Evolutionary conservation across 2,888 invertebrate genomes (phyloP).

Genomic region (Aproaerema taeniolella): DNA sequence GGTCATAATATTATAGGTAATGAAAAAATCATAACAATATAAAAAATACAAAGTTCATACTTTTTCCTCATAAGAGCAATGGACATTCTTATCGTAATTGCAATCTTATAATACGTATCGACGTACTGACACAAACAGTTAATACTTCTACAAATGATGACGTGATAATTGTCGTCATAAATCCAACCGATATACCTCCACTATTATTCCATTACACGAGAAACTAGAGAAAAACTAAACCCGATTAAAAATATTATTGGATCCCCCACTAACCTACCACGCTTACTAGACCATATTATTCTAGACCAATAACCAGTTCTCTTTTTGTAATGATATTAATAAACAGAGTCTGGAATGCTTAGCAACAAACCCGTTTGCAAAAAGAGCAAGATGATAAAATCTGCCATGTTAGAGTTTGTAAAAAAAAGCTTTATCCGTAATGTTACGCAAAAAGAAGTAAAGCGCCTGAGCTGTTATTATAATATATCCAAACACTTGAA

Average conservation of each 20-base stretch:
- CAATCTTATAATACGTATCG: too few relatives aligned
- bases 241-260: conserved; percentile 3
- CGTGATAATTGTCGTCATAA: conserved; percentile 11
- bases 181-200: conserved; percentile 9
- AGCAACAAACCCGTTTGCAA: conserved; percentile 23
- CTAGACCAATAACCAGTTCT: not conserved
- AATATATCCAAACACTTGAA: conserved; percentile 30
- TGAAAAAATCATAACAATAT: too few relatives aligned
- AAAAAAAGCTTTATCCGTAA: conserved; percentile 33
- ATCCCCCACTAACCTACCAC: not conserved
- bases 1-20: too few relatives aligned
- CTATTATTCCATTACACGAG: conserved; percentile 10
- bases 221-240: conserved; percentile 5
- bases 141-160: conserved; percentile 7
- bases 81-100: too few relatives aligned
- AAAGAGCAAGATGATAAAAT: conserved; percentile 19
- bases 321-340: conserved; percentile 7
- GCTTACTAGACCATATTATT: not conserved
- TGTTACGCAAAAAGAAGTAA: conserved; percentile 33
- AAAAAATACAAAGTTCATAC: too few relatives aligned
- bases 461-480: conserved; percentile 28
- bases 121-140: conserved; percentile 1
- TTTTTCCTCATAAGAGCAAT: too few relatives aligned
- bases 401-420: conserved; percentile 25
- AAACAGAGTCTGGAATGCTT: conserved; percentile 3